A percentile compares a stretch with the other conserved stretches of the same genome.
Conservation (phyloP, 1,140 invertebrate genomes). For the Heliothis virescens region DNA sequence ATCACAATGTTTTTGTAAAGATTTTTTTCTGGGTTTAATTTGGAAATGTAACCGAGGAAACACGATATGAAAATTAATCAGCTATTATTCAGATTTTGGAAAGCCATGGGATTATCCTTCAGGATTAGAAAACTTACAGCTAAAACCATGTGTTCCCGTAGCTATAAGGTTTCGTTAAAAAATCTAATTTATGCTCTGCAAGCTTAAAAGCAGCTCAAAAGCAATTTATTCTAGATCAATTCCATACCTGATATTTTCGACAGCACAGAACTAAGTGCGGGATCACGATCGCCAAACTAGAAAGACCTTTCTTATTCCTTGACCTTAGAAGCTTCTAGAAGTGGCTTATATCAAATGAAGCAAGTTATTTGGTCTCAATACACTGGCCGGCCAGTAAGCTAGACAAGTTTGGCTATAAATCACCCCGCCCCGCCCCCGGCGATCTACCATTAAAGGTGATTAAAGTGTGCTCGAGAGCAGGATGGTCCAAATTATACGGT, state of each 20-base stretch:
- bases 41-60: too few relatives aligned
- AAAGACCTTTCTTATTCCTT: neutral
- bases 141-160: neutral
- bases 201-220: neutral
- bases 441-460: conserved; percentile 75
- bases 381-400: conserved; percentile 39
- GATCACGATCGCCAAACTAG: conserved; percentile 21
- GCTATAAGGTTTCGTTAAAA: conserved; percentile 4
- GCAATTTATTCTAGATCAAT: conserved; percentile 43
- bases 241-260: conserved; percentile 32
- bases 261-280: conserved; percentile 5
- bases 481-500: conserved; percentile 79
- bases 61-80: neutral
- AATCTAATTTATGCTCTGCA: neutral
- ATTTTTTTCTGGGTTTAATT: too few relatives aligned
- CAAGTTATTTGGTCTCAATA: conserved; percentile 49
- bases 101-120: neutral
- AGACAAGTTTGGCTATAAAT: conserved; percentile 66
- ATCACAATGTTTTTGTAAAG: too few relatives aligned
- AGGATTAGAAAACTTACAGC: neutral
- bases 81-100: neutral
- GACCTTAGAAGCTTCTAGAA: neutral
- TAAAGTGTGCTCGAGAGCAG: conserved; percentile 71
- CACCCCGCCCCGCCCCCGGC: conserved; percentile 61
- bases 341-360: neutral